These are phyloP conservation scores for honey bee (Apis mellifera) DNA, from an alignment of 1,140 invertebrate species.

Conservation along the genomic window Amel_HAv3.1 CM009936.2:7054501-7055000, in stretches of 20 bases:
- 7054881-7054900: conserved; percentile 90
- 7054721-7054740: conserved; percentile 2
- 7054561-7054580: conserved; percentile 9
- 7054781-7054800: conserved; percentile 4
- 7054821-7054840: conserved; percentile 90
- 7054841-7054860: conserved; percentile 90
- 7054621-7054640: neutral
- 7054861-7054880: conserved; percentile 89
- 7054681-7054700: neutral
- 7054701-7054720: neutral
- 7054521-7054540: conserved; percentile 9
- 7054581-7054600: conserved; percentile 8
- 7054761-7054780: conserved; percentile 8
- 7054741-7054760: conserved; percentile 2
- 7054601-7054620: conserved; percentile 1
- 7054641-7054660: neutral
- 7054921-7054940: conserved; percentile 36
- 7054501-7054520: neutral
- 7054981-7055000: neutral
- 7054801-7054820: conserved; percentile 57
- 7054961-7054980: neutral
- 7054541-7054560: conserved; percentile 29
- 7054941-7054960: neutral
- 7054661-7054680: neutral
- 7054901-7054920: conserved; percentile 92